Conservation (phyloP, 2,888 invertebrate species). For the Cataglyphis livida region DNA sequence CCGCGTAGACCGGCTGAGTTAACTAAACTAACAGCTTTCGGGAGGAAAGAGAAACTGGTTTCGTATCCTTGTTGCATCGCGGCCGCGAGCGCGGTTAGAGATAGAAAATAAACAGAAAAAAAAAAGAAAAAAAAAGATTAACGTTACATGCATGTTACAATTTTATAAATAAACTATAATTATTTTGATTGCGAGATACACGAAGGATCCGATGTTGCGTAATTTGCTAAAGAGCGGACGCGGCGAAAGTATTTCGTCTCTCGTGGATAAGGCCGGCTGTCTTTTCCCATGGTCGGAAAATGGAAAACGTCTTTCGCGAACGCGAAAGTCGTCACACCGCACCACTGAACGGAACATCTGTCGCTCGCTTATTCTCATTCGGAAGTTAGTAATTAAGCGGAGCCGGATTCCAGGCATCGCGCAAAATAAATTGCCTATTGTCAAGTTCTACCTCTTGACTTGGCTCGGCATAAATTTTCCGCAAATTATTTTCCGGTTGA, state of each 20-base stretch:
- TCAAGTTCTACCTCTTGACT: not conserved
- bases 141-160: not conserved
- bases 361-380: constrained; percentile 63
- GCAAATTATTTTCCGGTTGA: not conserved
- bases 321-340: constrained; percentile 64
- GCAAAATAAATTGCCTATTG: not conserved
- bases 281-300: constrained; percentile 65
- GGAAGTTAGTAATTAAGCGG: constrained; percentile 29
- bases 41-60: not conserved
- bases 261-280: constrained; percentile 50
- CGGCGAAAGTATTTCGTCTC: not conserved
- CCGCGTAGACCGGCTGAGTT: constrained; percentile 15
- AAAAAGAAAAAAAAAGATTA: not conserved
- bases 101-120: not conserved
- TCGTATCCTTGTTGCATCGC: not conserved
- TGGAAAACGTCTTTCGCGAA: constrained; percentile 56
- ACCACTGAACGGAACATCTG: constrained; percentile 65
- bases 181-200: not conserved
- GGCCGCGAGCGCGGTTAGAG: not conserved
- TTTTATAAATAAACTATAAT: not conserved
- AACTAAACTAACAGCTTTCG: constrained; percentile 41
- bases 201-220: not conserved
- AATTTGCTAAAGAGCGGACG: not conserved
- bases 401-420: constrained; percentile 16
- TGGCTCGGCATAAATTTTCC: not conserved